Evolutionary conservation across 2,113 vertebrate species (phyloP).

Genomic region (Cairina moschata): DNA sequence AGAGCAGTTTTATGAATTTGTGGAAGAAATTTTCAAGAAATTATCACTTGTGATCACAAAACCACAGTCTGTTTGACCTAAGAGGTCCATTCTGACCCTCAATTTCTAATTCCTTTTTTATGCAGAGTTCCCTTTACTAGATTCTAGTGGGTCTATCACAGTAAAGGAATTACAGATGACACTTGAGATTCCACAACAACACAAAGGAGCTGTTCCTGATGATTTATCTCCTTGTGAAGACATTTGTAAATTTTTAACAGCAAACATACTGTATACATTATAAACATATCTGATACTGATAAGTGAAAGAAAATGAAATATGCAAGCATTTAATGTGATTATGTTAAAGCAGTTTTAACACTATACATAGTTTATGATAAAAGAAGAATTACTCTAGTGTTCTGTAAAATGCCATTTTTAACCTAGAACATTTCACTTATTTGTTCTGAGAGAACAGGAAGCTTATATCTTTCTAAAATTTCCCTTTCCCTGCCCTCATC

Average conservation of each 20-base stretch:
- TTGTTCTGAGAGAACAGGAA: background rate
- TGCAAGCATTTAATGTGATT: background rate
- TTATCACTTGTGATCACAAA: background rate
- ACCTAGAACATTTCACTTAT: background rate
- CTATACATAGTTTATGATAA: background rate
- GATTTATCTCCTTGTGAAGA: background rate
- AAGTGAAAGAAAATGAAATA: background rate
- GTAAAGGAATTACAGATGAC: background rate
- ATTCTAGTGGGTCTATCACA: background rate
- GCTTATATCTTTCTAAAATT: accelerated
- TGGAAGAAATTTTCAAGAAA: background rate
- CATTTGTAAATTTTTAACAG: background rate
- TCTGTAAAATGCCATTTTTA: background rate
- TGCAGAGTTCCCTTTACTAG: background rate
- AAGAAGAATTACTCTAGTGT: background rate
- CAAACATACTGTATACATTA: background rate
- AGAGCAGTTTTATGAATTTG: background rate
- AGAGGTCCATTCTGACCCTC: background rate
- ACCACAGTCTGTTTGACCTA: background rate
- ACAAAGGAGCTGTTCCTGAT: background rate
- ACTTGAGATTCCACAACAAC: background rate
- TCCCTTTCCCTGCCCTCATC: accelerated
- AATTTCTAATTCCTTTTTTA: background rate
- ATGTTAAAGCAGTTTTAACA: background rate
- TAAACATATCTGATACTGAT: background rate